phyloP scores from a whole-genome alignment of 2,113 vertebrate species.

The Chaetura pelagica region DNA sequence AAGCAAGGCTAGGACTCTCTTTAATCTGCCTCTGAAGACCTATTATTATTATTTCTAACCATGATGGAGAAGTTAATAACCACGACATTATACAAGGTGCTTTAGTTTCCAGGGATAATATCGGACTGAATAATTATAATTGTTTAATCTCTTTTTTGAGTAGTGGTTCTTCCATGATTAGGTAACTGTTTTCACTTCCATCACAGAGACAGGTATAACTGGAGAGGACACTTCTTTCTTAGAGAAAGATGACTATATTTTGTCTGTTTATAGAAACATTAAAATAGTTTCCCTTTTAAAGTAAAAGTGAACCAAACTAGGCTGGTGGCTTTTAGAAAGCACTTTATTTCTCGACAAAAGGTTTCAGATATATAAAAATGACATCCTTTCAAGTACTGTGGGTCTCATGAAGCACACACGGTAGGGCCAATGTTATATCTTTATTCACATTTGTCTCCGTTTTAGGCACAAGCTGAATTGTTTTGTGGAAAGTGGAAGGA shows the following conservation, averaged over 20 bases:
- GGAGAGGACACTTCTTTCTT: not conserved
- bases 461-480: not conserved
- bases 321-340: not conserved
- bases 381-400: not conserved
- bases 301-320: not conserved
- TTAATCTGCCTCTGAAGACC: not conserved
- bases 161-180: not conserved
- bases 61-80: not conserved
- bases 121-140: not conserved
- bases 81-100: not conserved
- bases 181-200: not conserved
- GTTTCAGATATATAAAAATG: not conserved
- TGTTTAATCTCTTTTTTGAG: not conserved
- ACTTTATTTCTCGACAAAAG: not conserved
- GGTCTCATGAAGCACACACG: not conserved
- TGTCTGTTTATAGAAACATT: not conserved
- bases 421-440: not conserved
- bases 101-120: not conserved
- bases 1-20: not conserved
- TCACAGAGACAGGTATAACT: not conserved
- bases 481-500: not conserved
- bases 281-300: slow-evolving; percentile 16
- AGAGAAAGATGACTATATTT: not conserved
- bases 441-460: not conserved
- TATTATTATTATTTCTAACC: not conserved